Evolutionary conservation across 2,888 invertebrate species (phyloP).

Genomic region (Andrena trimmerana): DNA sequence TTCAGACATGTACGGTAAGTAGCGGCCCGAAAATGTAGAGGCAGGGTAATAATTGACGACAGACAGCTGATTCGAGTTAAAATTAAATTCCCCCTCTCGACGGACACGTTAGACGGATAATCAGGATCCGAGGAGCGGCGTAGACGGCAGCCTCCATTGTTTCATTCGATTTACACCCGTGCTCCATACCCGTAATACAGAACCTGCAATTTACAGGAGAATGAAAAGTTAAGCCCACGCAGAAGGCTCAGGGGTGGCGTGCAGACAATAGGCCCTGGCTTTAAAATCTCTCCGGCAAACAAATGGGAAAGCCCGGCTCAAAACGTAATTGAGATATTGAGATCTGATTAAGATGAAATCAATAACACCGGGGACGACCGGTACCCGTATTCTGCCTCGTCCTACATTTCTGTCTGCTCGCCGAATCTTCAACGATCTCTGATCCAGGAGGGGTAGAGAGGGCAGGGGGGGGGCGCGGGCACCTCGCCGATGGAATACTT

Average conservation of each 20-base stretch:
- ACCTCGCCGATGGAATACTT: constrained; percentile 49
- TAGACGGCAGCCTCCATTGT: constrained; percentile 78
- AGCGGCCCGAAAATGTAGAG: constrained; percentile 7
- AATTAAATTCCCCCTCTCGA: constrained; percentile 73
- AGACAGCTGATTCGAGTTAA: constrained; percentile 68
- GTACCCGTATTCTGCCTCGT: constrained; percentile 65
- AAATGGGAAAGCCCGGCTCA: constrained; percentile 81
- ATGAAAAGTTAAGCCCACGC: constrained; percentile 84
- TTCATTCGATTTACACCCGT: constrained; percentile 83
- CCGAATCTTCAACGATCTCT: constrained; percentile 55
- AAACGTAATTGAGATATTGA: constrained; percentile 85
- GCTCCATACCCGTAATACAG: constrained; percentile 78
- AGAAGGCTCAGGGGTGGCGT: constrained; percentile 82
- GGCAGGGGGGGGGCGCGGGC: neutral
- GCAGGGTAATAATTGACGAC: constrained; percentile 64
- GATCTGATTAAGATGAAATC: constrained; percentile 85
- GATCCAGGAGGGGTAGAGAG: constrained; percentile 16
- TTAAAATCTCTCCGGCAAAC: constrained; percentile 85
- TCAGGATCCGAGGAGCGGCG: constrained; percentile 74
- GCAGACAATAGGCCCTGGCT: constrained; percentile 82
- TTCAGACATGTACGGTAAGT: constrained; percentile 21
- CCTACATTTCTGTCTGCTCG: constrained; percentile 61
- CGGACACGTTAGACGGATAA: constrained; percentile 73
- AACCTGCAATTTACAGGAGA: constrained; percentile 84
- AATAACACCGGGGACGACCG: constrained; percentile 76